Evolutionary conservation across 2,888 invertebrate genomes (phyloP).

Genomic region (Nemotelus nigrinus): DNA sequence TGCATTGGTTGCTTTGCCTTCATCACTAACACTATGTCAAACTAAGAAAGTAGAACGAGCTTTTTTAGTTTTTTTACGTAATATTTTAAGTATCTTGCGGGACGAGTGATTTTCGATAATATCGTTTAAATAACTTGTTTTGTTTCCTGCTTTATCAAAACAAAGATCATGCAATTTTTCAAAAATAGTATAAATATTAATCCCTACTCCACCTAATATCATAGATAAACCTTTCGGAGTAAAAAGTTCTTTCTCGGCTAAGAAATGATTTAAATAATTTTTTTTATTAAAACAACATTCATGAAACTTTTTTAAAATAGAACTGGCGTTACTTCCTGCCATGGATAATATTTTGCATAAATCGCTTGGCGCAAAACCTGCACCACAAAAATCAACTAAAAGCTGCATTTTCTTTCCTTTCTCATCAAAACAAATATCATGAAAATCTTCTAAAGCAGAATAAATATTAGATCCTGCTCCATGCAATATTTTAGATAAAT

Average conservation of each 20-base stretch:
- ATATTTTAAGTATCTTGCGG: conserved; percentile 53
- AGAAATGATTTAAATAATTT: conserved; percentile 56
- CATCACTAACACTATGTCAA: no score
- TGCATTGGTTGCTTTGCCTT: no score
- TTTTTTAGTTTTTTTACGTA: conserved; percentile 54
- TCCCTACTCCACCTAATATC: conserved; percentile 55
- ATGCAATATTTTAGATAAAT: conserved; percentile 57
- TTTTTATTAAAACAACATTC: conserved; percentile 56
- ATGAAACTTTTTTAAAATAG: conserved; percentile 57
- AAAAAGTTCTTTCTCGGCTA: conserved; percentile 55
- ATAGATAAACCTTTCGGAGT: conserved; percentile 55
- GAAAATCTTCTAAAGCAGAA: conserved; percentile 56
- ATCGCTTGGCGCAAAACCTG: conserved; percentile 50
- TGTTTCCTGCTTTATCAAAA: conserved; percentile 57
- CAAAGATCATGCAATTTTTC: conserved; percentile 56
- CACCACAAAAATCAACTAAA: conserved; percentile 54
- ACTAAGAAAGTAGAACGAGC: no score
- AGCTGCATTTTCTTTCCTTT: conserved; percentile 56
- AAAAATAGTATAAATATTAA: conserved; percentile 53
- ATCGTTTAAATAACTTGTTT: conserved; percentile 57
- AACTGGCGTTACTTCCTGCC: conserved; percentile 57
- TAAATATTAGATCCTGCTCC: conserved; percentile 57
- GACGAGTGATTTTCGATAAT: conserved; percentile 52
- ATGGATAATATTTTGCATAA: conserved; percentile 57
- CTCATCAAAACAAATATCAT: conserved; percentile 57